Base-by-base conservation (phyloP, 1,140 invertebrate species). In the Macrostomum lignano region DNA sequence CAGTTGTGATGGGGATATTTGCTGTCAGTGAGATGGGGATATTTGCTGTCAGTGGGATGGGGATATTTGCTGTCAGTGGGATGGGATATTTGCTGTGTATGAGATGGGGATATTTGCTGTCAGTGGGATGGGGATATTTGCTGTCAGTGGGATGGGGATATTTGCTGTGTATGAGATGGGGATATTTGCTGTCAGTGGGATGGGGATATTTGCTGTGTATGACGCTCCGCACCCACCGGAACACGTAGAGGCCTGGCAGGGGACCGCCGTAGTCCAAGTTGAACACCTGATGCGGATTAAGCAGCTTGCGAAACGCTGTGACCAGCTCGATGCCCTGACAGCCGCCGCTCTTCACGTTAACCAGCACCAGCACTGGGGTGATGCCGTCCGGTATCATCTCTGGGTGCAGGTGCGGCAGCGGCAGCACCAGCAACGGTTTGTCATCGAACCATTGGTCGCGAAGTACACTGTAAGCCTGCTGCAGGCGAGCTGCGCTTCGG, bases 301-400 rank as follows among this genome's bases (percentile, higher is more conserved):
- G 52, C 22, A 68, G 51, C 65, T 93, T 93, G 43, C 91, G 68
- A 65, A 96, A 98, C 54, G 78, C 86, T 33, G 81, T 78, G 51
- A 98, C 91, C 38, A 98, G 68, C 55, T 94, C 84, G 36, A 84
- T 65, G 21, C 91, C 91, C 63, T 98, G 91, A 51, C 88, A 94
- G 22, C 91, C 91, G 34, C 91, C 91, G 37, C 81, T 91, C 63
- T 98, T 98, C 15, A 94, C 86, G 60, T 98, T 98, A 38, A 98
- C 88, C 62, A 98, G 93, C 29, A 98, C 84, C 40, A 98, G 65
- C 41, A 98, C 64, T 21, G 91, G 91, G 55, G 81, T 73, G 29
- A 84, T 73, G 44, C 60, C 51, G 7, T 53, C 44, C n/a, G 58
- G 49, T 33, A 65, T 52, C 56, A 62, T 60, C 35, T 59, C 55